phyloP scores from a whole-genome alignment of 1,140 invertebrate species.

The Agrypnia vestita region DNA sequence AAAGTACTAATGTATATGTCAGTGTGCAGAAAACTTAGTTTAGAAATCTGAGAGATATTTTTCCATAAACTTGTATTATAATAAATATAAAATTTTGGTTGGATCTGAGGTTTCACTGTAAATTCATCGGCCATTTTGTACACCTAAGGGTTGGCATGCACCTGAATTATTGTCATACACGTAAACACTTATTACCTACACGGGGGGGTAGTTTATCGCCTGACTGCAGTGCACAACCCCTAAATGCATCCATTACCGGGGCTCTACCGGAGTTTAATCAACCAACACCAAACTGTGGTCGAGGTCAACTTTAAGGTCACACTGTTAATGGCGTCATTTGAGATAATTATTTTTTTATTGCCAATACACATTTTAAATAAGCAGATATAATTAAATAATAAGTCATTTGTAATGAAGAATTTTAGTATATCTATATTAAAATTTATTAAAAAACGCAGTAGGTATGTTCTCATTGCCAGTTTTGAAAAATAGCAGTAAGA shows the following conservation, averaged over 20 bases:
- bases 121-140: not conserved
- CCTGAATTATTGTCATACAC: constrained; percentile 31
- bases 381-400: too few relatives aligned
- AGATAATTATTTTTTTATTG: too few relatives aligned
- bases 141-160: constrained; percentile 10
- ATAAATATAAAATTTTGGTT: not conserved
- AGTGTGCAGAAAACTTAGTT: too few relatives aligned
- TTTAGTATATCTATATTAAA: too few relatives aligned
- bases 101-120: not conserved
- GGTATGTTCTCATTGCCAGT: too few relatives aligned
- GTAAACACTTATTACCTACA: constrained; percentile 38
- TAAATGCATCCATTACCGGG: constrained; percentile 29
- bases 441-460: too few relatives aligned
- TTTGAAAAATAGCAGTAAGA: too few relatives aligned
- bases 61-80: too few relatives aligned
- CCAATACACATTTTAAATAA: too few relatives aligned
- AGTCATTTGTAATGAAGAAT: too few relatives aligned
- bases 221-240: not conserved
- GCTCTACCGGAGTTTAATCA: constrained; percentile 11
- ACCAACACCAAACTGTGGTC: not conserved
- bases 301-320: not conserved
- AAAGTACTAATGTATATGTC: too few relatives aligned
- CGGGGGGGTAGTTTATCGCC: constrained; percentile 19
- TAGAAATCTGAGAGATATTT: too few relatives aligned
- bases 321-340: not conserved